Evolutionary conservation across 2,888 invertebrate genomes (phyloP).

Genomic region (Ophion obscuratus): DNA sequence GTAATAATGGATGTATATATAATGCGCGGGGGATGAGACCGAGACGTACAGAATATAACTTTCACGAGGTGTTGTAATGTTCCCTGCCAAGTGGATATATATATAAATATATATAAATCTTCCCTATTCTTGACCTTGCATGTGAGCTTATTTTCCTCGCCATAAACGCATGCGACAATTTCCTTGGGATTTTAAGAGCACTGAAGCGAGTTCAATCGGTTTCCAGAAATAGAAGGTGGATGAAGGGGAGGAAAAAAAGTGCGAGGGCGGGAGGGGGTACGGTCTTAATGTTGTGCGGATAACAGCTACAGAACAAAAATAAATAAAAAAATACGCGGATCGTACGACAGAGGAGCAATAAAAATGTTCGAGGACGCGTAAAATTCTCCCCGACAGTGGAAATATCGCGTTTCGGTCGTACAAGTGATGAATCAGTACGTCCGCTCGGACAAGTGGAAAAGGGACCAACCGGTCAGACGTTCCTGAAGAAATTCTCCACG

Average conservation of each 20-base stretch:
- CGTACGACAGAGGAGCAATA: conserved; percentile 10
- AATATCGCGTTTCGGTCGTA: conserved; percentile 17
- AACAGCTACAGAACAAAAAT: not conserved
- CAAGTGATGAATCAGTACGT: conserved; percentile 13
- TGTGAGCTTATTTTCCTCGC: conserved; percentile 9
- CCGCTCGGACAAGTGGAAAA: conserved; percentile 43
- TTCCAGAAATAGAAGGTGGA: conserved; percentile 20
- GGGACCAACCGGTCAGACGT: conserved; percentile 38
- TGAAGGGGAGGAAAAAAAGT: not conserved
- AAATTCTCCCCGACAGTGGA: conserved; percentile 19
- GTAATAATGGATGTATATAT: too few species aligned
- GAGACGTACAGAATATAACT: conserved; percentile 1
- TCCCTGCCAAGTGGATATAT: not conserved
- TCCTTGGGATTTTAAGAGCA: conserved; percentile 15
- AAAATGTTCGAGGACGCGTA: conserved; percentile 19
- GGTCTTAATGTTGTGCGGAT: not conserved
- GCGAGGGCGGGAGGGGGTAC: not conserved
- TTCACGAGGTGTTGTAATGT: conserved; percentile 51
- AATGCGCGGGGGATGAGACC: not conserved
- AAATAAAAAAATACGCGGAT: not conserved
- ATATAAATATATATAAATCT: conserved; percentile 21
- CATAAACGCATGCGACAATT: conserved; percentile 39
- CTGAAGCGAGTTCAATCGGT: conserved; percentile 11
- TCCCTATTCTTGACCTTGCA: not conserved
- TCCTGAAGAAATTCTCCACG: not conserved